Evolutionary conservation across 2,888 invertebrate genomes (phyloP), one percentile per base, ranked within the genome.

Genomic region (Cephus runcator): DNA sequence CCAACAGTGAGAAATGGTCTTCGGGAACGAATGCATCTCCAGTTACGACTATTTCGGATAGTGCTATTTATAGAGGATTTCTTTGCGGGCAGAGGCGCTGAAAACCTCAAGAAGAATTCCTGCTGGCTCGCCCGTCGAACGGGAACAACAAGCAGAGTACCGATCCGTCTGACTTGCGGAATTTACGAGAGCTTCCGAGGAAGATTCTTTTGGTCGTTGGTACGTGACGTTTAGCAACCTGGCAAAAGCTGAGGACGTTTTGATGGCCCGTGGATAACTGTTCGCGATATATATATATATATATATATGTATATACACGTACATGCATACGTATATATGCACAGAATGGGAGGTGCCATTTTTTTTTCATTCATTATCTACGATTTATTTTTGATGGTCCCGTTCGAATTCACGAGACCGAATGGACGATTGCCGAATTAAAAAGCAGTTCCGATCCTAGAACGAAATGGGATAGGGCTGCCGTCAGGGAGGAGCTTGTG

Each of bases 381-480:
- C 9, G 23, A 56, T 56, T 56, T 56, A 56, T 56, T 56, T 56
- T 56, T 2, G 2, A 23, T 56, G 56, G 23, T 9, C 56, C 23
- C 23, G 9, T 56, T 23, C 56, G 23, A 23, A 56, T 56, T 56
- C 9, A 9, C 23, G 9, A 56, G 56, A 9, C 56, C 56, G 56
- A 23, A 56, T 1, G 56, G 0, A 23, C 56, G 56, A 56, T 23
- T 23, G 56, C 9, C 56, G 56, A 56, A 23, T 56, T 56, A 56
- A 56, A 56, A 56, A 56, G 56, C 2, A 23, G 40, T 56, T 56
- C 23, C 9, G 23, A 33, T 30, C 34, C 68, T 56, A 73, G 23
- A n/a, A n/a, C 36, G 79, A 73, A 76, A 77, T 73, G 73, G 75
- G 76, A 77, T 75, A 77, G 74, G 69, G 75, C 76, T 73, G 75